Conservation (phyloP, 2,113 vertebrate genomes). For the Scopus umbretta region DNA sequence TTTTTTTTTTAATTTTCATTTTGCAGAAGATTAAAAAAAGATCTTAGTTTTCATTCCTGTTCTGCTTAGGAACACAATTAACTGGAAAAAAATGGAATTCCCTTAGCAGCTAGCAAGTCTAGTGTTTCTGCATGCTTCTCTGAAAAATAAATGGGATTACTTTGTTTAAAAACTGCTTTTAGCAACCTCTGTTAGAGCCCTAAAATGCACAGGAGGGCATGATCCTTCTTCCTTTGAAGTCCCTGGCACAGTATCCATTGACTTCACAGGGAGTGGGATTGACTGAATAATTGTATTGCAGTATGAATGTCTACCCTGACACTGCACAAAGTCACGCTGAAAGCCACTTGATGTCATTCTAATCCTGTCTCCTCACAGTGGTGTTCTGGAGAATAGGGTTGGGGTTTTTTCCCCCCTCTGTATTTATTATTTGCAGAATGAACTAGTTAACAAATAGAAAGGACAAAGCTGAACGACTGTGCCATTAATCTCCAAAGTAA, state of each 20-base stretch:
- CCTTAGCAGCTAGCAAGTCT: slow-evolving; percentile 24
- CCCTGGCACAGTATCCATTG: slow-evolving; percentile 44
- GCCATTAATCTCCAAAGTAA: slow-evolving; percentile 21
- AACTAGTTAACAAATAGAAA: slow-evolving; percentile 29
- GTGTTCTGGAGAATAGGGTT: not conserved
- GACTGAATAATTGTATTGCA: slow-evolving; percentile 43
- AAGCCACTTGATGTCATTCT: slow-evolving; percentile 47
- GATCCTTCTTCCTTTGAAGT: slow-evolving; percentile 59
- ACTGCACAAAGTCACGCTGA: slow-evolving; percentile 32
- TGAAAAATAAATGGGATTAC: slow-evolving; percentile 57
- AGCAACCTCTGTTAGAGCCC: slow-evolving; percentile 30
- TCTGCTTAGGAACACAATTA: slow-evolving; percentile 21
- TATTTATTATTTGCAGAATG: slow-evolving; percentile 32
- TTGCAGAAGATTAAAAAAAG: not conserved
- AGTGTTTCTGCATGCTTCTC: slow-evolving; percentile 22
- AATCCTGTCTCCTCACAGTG: not conserved
- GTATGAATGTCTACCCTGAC: slow-evolving; percentile 38
- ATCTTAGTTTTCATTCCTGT: not conserved
- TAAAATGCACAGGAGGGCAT: slow-evolving; percentile 51
- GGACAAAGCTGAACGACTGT: not conserved
- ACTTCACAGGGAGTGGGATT: slow-evolving; percentile 45
- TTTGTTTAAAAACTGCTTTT: slow-evolving; percentile 58
- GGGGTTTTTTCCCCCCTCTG: not conserved
- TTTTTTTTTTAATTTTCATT: not conserved
- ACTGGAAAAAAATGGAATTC: not conserved